These are phyloP conservation scores for Drosophila kurseongensis DNA, from an alignment of 1,140 invertebrate genomes.

Conservation along the genomic window DNA sequence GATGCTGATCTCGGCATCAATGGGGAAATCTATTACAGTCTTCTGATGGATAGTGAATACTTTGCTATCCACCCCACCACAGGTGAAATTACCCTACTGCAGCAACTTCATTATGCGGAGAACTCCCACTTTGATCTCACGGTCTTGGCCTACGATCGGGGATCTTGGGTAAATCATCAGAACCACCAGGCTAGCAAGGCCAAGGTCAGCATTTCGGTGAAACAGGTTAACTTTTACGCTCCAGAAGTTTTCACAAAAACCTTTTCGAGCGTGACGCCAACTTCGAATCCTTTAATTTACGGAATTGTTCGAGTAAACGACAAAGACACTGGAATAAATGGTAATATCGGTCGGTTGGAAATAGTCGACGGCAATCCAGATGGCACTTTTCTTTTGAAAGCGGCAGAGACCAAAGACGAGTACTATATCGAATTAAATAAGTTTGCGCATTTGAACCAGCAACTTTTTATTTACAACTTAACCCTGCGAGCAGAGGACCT, in stretches of 20 bases:
- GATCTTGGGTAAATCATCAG: conserved; percentile 87
- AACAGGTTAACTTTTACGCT: conserved; percentile 92
- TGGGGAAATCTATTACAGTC: conserved; percentile 98
- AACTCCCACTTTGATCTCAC: conserved; percentile 89
- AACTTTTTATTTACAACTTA: conserved; percentile 92
- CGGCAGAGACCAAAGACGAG: conserved; percentile 87
- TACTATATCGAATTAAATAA: conserved; percentile 92
- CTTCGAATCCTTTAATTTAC: conserved; percentile 94
- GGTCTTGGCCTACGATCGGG: conserved; percentile 93
- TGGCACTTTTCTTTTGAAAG: conserved; percentile 92
- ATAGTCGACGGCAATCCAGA: conserved; percentile 95
- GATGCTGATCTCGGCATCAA: conserved; percentile 97
- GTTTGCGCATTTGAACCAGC: conserved; percentile 90
- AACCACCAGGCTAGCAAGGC: conserved; percentile 89
- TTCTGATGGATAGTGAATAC: conserved; percentile 91
- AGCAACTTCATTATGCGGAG: conserved; percentile 90
- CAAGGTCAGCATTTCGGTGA: conserved; percentile 90
- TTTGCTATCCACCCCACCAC: conserved; percentile 97
- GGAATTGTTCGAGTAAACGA: conserved; percentile 95
- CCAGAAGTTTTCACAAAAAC: conserved; percentile 93
- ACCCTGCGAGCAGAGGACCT: conserved; percentile 93
- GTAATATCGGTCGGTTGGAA: conserved; percentile 92
- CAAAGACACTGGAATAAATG: conserved; percentile 92
- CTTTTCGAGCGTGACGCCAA: conserved; percentile 92
- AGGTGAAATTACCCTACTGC: conserved; percentile 93